These are phyloP conservation scores for Echinometra lucunter DNA, from an alignment of 53 echinoderm and acorn worm genomes.

Conservation along the genomic window DNA sequence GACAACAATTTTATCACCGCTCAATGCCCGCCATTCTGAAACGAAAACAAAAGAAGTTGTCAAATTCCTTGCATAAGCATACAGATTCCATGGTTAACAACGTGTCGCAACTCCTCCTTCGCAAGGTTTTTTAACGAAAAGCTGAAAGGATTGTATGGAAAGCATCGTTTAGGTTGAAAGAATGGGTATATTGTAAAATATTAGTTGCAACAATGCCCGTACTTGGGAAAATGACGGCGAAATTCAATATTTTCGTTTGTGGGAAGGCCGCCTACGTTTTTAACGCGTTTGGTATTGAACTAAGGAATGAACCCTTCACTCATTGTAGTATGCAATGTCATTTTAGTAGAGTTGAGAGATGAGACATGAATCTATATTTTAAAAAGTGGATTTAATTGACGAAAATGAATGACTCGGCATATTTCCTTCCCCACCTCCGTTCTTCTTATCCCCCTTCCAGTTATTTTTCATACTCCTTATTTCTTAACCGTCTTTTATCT, in stretches of 20 bases:
- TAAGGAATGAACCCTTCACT: not conserved
- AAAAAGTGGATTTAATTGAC: not conserved
- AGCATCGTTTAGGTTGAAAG: conserved; percentile 21
- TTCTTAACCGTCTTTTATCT: not conserved
- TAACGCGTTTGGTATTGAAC: conserved; percentile 7
- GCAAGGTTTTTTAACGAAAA: not conserved
- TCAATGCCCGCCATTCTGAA: conserved; percentile 47
- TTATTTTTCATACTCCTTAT: not conserved
- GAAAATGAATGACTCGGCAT: not conserved
- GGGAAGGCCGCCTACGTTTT: conserved; percentile 28
- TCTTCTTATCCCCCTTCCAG: not conserved
- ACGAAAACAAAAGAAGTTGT: conserved; percentile 23
- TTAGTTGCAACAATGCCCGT: conserved; percentile 42
- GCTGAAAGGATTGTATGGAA: conserved; percentile 7
- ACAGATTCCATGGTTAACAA: conserved; percentile 48
- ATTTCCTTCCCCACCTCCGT: not conserved
- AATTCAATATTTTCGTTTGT: conserved; percentile 53
- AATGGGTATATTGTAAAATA: conserved; percentile 7
- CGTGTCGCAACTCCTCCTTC: conserved; percentile 43
- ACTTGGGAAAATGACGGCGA: not conserved
- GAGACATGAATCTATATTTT: not conserved
- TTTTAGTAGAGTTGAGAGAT: not conserved
- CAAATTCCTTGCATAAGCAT: conserved; percentile 18
- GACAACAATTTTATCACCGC: conserved; percentile 43
- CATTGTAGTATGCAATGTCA: not conserved